Evolutionary conservation across 2,113 vertebrate genomes (phyloP).

Genomic region (Lanius collurio): DNA sequence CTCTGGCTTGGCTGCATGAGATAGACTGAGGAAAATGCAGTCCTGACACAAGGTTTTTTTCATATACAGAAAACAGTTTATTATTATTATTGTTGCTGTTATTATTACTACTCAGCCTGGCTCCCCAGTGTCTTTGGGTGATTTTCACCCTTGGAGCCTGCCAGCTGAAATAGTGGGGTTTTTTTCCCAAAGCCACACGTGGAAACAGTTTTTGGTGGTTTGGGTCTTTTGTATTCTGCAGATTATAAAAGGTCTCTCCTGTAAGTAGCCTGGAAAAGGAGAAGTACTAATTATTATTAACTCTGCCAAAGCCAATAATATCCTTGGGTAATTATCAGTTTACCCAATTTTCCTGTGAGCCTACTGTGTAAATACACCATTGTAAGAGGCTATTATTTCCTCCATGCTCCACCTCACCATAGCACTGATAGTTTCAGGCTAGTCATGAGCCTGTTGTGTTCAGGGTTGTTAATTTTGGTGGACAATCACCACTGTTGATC

Average conservation of each 20-base stretch:
- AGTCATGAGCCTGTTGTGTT: neutral
- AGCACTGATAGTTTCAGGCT: neutral
- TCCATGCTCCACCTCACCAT: neutral
- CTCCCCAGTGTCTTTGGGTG: neutral
- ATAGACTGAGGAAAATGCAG: neutral
- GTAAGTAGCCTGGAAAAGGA: slow-evolving; percentile 40
- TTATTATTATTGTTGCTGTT: neutral
- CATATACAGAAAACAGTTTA: neutral
- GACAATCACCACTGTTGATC: neutral
- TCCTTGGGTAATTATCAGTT: slow-evolving; percentile 64
- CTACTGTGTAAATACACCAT: slow-evolving; percentile 55
- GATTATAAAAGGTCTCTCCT: slow-evolving; percentile 45
- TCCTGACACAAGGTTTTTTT: neutral
- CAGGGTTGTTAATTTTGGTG: neutral
- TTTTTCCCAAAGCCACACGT: neutral
- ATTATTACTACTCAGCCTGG: neutral
- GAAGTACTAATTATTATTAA: slow-evolving; percentile 64
- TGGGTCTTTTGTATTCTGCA: slow-evolving; percentile 1
- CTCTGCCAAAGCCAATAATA: slow-evolving; percentile 68
- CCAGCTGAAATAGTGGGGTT: neutral
- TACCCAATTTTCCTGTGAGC: slow-evolving; percentile 63
- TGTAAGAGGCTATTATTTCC: slow-evolving; percentile 43
- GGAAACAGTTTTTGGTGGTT: slow-evolving; percentile 1
- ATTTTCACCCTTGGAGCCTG: neutral
- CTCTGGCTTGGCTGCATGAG: neutral